Evolutionary conservation across 2,797 vertebrate genomes (phyloP), one percentile per base, ranked within the genome.

Genomic region (Leptatherina wallacei): DNA sequence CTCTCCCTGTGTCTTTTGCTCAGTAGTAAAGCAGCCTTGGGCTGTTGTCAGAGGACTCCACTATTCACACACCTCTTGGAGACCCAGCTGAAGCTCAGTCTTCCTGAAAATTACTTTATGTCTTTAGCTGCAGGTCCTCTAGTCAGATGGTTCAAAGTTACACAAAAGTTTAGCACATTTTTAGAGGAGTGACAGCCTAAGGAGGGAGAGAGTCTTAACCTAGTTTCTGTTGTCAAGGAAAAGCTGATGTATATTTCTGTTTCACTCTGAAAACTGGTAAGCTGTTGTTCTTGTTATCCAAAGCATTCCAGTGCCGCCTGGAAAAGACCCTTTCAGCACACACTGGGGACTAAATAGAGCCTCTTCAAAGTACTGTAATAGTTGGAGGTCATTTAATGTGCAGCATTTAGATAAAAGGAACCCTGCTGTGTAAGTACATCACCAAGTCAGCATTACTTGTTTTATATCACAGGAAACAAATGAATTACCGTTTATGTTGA

Each of bases 61-160:
- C 73, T 76, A 72, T 52, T 38, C 81, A 76, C 71, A 75, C 84
- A 75, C 73, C 59, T 81, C 69, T 74, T 81, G 84, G 71, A 71
- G 68, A 88, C 72, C 61, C 71, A 83, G 80, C 84, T 63, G 66
- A 82, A 75, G 68, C 78, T 87, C 65, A 63, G 69, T 84, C 71
- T 83, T 89, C 63, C 72, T 88, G 77, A 71, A 83, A 87, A 90
- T 88, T 13, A 82, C 57, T 82, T 80, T 83, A 65, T 82, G 66
- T 83, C 78, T 82, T 72, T 82, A 79, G 80, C 85, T 90, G 78
- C 56, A 69, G 80, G 82, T 89, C 77, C 77, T 79, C 66, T 58
- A 75, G 71, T 75, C 82, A 79, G 71, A 80, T 71, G 65, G 81
- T 67, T 82, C 30, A 65, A 77, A 83, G 63, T 71, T 71, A 77